Conservation (phyloP, 2,113 vertebrate species). For the Microtus ochrogaster region DNA sequence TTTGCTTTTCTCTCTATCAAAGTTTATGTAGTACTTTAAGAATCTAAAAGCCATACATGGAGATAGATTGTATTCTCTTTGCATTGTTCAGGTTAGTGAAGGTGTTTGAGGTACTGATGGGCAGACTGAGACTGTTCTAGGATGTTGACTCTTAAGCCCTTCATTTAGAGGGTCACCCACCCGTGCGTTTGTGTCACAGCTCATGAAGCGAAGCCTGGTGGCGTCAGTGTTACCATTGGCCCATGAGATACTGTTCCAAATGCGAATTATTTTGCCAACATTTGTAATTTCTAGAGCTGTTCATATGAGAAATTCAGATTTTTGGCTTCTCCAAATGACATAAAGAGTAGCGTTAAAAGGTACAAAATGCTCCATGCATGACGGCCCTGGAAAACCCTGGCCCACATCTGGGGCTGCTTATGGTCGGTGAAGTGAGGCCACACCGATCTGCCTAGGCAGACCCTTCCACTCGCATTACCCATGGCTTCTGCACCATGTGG, state of each 20-base stretch:
- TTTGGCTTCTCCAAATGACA: slow-evolving; percentile 28
- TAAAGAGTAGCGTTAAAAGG: not conserved
- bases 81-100: not conserved
- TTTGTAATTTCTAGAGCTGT: slow-evolving; percentile 52
- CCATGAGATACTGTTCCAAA: not conserved
- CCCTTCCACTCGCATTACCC: not conserved
- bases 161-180: not conserved
- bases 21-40: not conserved
- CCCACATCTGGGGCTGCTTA: not conserved
- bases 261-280: slow-evolving; percentile 50
- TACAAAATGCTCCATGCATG: not conserved
- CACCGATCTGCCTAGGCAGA: too few species aligned
- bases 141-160: not conserved
- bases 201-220: not conserved
- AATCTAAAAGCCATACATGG: not conserved
- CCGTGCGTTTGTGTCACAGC: not conserved
- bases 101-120: not conserved
- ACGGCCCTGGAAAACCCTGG: not conserved
- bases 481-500: not conserved
- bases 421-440: too few species aligned
- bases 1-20: slow-evolving; percentile 38
- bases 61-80: not conserved
- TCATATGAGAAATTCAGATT: not conserved
- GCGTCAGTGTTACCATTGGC: slow-evolving; percentile 14
- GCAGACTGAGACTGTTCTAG: not conserved